Base-by-base conservation (phyloP, 2,888 invertebrate genomes). In the Ceraclea dissimilis region DNA sequence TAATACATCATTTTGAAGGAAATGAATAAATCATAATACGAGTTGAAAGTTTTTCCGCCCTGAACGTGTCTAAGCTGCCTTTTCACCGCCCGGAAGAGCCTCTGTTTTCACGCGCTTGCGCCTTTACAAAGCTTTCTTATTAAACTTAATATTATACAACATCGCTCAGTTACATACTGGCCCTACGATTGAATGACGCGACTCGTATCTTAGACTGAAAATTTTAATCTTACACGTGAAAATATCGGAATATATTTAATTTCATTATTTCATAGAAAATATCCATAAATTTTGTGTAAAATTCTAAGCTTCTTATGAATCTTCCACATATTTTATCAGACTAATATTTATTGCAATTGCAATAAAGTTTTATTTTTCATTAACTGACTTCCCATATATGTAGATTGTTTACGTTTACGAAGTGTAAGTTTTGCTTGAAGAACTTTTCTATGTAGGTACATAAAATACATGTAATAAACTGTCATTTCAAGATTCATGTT, bases 1-100 rank as follows among this genome's bases (percentile, higher is more conserved):
- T 39, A 39, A 39, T 39, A 39, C 39, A 39, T 39, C 39, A 39
- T 39, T 39, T 39, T 39, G 39, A 39, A 39, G 39, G 39, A 39
- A 39, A 39, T 39, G 39, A 39, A 39, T 39, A 39, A 39, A 39
- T 39, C 39, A 39, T 39, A n/a, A n/a, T n/a, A 13, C 13, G 39
- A 8, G 13, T 39, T 39, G 13, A 39, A 39, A 39, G 39, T 39
- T 39, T 39, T 39, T 39, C 39, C 39, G 39, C 8, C 16, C 4
- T 13, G 39, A 39, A 39, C 39, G 39, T 39, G 39, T 13, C 39
- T 39, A 39, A 39, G 39, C 39, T 16, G 39, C 16, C 39, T 39
- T 39, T 39, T 39, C 13, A 39, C 39, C 39, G 39, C 39, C 39
- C 39, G 39, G 39, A 39, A 39, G 13, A 39, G 39, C 39, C 39